Conservation (phyloP, 1,140 invertebrate genomes). For the Aphidius ervi region DNA sequence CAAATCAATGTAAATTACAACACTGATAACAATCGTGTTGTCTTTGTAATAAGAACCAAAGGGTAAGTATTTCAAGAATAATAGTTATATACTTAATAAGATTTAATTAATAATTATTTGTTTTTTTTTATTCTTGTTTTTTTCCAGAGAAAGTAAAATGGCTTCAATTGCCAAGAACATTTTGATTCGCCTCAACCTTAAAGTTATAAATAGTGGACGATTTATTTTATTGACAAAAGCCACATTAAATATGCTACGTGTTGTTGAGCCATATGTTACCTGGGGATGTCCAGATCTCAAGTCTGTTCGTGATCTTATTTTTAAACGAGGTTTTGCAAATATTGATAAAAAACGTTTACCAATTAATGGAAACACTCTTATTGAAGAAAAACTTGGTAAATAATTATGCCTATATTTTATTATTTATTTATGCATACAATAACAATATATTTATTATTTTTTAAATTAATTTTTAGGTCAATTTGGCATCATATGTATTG, state of each 20-base stretch:
- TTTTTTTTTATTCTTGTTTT: conserved; percentile 44
- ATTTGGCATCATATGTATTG: conserved; percentile 87
- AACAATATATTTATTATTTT: background rate
- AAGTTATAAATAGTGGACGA: conserved; percentile 97
- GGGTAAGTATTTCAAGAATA: too few species aligned
- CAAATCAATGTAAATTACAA: too few species aligned
- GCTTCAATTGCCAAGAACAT: conserved; percentile 91
- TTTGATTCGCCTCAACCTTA: conserved; percentile 87
- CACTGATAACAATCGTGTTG: too few species aligned
- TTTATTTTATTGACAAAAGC: conserved; percentile 94
- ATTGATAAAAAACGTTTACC: conserved; percentile 82
- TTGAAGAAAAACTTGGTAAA: conserved; percentile 86
- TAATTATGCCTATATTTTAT: conserved; percentile 26
- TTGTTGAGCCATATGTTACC: conserved; percentile 93
- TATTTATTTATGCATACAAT: background rate
- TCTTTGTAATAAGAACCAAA: too few species aligned
- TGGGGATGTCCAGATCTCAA: conserved; percentile 98
- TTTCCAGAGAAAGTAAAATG: conserved; percentile 96
- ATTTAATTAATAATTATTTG: background rate
- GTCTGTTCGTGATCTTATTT: conserved; percentile 90
- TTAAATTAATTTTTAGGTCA: conserved; percentile 52
- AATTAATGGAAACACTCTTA: conserved; percentile 89
- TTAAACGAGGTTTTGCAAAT: conserved; percentile 97
- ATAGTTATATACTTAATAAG: too few species aligned
- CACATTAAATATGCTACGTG: conserved; percentile 92